A percentile compares a stretch with the other conserved stretches of the same genome.
Conservation (phyloP, 2,888 invertebrate species). For the Archips crataeganus region DNA sequence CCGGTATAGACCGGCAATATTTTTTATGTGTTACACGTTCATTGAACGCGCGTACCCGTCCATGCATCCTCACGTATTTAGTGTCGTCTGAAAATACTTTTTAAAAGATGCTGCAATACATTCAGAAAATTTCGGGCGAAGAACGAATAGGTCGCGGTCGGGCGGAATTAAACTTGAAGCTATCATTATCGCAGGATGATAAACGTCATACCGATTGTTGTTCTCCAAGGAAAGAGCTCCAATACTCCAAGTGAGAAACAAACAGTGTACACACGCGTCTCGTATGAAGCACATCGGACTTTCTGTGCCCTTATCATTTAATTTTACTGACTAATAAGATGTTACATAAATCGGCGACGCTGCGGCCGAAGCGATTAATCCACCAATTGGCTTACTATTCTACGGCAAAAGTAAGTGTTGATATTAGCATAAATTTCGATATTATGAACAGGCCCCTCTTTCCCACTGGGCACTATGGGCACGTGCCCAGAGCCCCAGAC, state of each 20-base stretch:
- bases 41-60: too few species aligned
- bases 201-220: constrained; percentile 63
- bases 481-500: too few species aligned
- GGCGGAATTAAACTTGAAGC: constrained; percentile 35
- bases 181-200: constrained; percentile 61
- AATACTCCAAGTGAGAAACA: constrained; percentile 50
- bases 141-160: neutral
- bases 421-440: neutral
- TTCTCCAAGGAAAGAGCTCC: constrained; percentile 59
- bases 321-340: constrained; percentile 55
- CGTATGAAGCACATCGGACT: constrained; percentile 59
- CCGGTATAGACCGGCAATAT: too few species aligned
- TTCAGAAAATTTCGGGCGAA: neutral
- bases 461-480: too few species aligned
- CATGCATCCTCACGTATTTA: neutral
- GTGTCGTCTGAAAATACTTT: neutral
- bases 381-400: constrained; percentile 70
- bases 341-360: constrained; percentile 69
- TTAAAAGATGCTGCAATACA: neutral
- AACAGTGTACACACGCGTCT: constrained; percentile 60
- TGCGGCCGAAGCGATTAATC: constrained; percentile 63
- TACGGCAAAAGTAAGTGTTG: constrained; percentile 48
- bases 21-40: too few species aligned
- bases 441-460: too few species aligned
- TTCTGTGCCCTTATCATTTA: constrained; percentile 52